A percentile compares a stretch with the other conserved stretches of the same genome.
Conservation (phyloP, 1,140 invertebrate species). For the Ephestia elutella region DNA sequence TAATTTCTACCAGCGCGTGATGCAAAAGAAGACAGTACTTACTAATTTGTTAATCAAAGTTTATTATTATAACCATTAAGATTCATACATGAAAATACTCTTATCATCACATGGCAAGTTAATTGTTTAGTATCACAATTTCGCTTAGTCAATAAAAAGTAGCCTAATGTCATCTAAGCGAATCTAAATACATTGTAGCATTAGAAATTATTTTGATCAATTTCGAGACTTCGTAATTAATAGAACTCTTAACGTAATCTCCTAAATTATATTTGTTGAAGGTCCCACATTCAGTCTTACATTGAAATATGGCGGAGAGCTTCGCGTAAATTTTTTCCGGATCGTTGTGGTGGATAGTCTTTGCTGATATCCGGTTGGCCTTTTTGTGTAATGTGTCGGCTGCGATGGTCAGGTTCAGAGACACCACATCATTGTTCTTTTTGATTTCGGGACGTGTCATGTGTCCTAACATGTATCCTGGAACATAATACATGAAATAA, state of each 20-base stretch:
- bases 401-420: slow-evolving; percentile 43
- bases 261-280: slow-evolving; percentile 44
- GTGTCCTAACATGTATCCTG: slow-evolving; percentile 56
- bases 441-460: slow-evolving; percentile 47
- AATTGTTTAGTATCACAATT: slow-evolving; percentile 4
- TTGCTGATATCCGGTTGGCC: slow-evolving; percentile 49
- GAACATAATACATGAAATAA: slow-evolving; percentile 14
- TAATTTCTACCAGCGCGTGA: no score
- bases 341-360: slow-evolving; percentile 48
- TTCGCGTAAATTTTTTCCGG: slow-evolving; percentile 41
- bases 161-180: slow-evolving; percentile 47
- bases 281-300: slow-evolving; percentile 39
- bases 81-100: no score
- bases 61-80: no score
- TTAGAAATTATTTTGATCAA: slow-evolving; percentile 50
- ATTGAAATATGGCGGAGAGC: slow-evolving; percentile 49
- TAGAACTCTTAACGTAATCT: slow-evolving; percentile 41
- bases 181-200: slow-evolving; percentile 51
- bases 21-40: no score
- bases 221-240: slow-evolving; percentile 47
- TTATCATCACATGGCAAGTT: neutral
- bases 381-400: slow-evolving; percentile 50
- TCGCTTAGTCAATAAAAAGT: neutral
- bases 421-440: slow-evolving; percentile 39
- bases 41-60: no score